These are phyloP conservation scores for Diachasmimorpha longicaudata DNA, from an alignment of 1,140 invertebrate genomes.

Conservation along the genomic window DNA sequence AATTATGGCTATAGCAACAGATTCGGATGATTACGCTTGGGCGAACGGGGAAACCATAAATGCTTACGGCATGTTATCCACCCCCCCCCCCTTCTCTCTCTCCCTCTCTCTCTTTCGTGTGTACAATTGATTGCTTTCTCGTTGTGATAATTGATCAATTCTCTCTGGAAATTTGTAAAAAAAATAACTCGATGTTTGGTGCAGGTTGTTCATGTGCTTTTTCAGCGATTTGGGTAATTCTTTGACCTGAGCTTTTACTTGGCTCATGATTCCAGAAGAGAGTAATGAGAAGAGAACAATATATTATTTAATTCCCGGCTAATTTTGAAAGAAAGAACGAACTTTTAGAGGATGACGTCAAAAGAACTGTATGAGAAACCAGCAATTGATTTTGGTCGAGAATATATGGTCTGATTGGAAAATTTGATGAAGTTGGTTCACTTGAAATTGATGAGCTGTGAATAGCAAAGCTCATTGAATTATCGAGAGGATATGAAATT, in stretches of 20 bases:
- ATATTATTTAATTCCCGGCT: too few relatives aligned
- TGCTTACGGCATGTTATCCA: background rate
- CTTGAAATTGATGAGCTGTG: too few relatives aligned
- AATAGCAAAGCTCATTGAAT: too few relatives aligned
- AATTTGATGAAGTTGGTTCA: too few relatives aligned
- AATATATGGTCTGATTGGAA: too few relatives aligned
- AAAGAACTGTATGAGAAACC: too few relatives aligned
- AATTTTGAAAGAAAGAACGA: too few relatives aligned
- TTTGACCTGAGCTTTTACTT: too few relatives aligned
- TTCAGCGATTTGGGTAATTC: background rate
- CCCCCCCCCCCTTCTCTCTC: background rate
- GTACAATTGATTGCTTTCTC: background rate
- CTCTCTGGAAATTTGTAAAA: background rate
- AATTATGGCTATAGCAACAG: conserved; percentile 7
- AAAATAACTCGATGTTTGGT: background rate
- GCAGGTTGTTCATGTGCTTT: background rate
- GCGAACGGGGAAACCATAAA: conserved; percentile 1
- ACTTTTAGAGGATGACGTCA: too few relatives aligned
- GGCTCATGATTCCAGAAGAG: background rate
- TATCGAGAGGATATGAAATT: too few relatives aligned
- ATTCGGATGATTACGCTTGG: conserved; percentile 1
- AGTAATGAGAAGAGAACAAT: background rate
- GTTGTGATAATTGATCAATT: background rate
- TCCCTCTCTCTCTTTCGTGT: background rate
- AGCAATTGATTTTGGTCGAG: too few relatives aligned